Conservation (phyloP, 92 coral and sea anemone genomes). For the Epizoanthus stellaris region DNA sequence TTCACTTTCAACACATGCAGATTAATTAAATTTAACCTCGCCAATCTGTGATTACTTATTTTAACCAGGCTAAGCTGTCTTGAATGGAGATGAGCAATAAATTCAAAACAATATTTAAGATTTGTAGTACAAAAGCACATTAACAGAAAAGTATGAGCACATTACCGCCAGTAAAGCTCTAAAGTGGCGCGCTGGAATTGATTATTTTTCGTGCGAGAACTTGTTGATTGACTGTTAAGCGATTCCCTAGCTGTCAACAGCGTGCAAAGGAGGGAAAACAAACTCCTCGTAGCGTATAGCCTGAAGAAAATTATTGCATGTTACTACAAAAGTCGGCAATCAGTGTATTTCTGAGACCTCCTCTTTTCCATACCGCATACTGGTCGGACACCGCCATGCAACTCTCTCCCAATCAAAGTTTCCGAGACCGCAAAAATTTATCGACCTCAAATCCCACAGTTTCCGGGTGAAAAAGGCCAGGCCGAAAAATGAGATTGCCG, state of each 20-base stretch:
- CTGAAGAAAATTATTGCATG: neutral
- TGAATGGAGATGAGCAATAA: neutral
- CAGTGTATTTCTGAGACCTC: neutral
- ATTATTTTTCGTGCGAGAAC: constrained; percentile 27
- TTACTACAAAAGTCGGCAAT: neutral
- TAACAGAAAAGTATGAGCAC: constrained; percentile 4
- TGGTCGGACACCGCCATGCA: constrained; percentile 11
- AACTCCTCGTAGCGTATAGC: neutral
- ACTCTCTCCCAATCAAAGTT: constrained; percentile 19
- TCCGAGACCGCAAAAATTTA: constrained; percentile 35
- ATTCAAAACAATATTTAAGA: neutral
- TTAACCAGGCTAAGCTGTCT: constrained; percentile 11
- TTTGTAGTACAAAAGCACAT: neutral
- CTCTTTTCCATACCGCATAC: constrained; percentile 31
- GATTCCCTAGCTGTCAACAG: constrained; percentile 31
- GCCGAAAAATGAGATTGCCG: constrained; percentile 48
- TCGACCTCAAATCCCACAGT: constrained; percentile 42
- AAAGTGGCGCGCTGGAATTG: constrained; percentile 4
- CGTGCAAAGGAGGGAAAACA: constrained; percentile 12
- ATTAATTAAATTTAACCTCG: constrained; percentile 21
- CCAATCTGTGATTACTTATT: constrained; percentile 40
- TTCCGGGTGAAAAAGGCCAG: constrained; percentile 72
- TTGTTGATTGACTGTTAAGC: constrained; percentile 44
- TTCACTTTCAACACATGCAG: constrained; percentile 41
- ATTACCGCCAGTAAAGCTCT: neutral